Evolutionary conservation across 2,113 vertebrate genomes (phyloP).

Genomic region (Hoplias malabaricus): DNA sequence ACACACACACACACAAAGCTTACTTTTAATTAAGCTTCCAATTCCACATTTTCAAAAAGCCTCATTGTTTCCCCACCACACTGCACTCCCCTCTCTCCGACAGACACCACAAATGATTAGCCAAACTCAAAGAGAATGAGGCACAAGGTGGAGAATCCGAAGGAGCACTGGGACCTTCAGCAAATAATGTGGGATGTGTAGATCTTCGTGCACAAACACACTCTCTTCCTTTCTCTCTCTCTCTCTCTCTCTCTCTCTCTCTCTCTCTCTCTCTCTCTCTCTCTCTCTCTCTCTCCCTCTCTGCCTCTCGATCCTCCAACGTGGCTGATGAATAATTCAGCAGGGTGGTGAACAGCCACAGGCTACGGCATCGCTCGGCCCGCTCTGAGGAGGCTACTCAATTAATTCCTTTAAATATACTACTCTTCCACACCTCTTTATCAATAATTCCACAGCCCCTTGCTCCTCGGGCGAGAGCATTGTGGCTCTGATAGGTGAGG

Average conservation of each 20-base stretch:
- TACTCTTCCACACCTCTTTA: constrained; percentile 37
- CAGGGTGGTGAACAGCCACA: constrained; percentile 60
- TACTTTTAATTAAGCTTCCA: constrained; percentile 45
- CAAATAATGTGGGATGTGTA: constrained; percentile 25
- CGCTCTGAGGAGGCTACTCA: constrained; percentile 42
- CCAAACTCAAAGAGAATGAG: constrained; percentile 28
- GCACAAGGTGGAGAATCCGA: constrained; percentile 17
- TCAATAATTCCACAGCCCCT: constrained; percentile 13
- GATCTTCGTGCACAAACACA: background rate
- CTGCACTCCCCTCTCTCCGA: background rate
- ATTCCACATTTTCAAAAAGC: constrained; percentile 11
- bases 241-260: background rate
- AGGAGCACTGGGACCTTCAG: constrained; percentile 22
- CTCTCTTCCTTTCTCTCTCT: background rate
- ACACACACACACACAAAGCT: constrained; percentile 3
- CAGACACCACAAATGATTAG: constrained; percentile 37
- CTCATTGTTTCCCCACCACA: constrained; percentile 28
- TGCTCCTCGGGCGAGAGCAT: background rate
- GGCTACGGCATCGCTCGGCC: constrained; percentile 67
- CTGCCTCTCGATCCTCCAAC: constrained; percentile 53
- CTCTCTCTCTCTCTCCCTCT: constrained; percentile 29
- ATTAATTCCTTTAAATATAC: constrained; percentile 50
- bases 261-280: background rate
- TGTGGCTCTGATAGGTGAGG: background rate
- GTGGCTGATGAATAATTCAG: constrained; percentile 67